Evolutionary conservation across 2,113 vertebrate species (phyloP), one percentile per base, ranked within the genome.

Genomic region (Anoura caudifer): DNA sequence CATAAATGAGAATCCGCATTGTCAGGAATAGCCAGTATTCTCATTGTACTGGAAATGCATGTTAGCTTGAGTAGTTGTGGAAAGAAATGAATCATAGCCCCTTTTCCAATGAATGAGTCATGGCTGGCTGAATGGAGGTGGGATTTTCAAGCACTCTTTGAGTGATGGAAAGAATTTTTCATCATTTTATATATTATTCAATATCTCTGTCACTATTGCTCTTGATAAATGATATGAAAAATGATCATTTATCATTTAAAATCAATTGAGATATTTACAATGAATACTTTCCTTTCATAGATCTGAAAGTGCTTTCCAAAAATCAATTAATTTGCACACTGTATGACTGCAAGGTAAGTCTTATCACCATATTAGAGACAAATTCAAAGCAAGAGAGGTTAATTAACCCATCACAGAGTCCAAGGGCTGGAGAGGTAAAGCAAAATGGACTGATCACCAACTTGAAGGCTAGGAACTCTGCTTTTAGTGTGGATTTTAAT

Each of bases 311-410:
- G 83, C 95, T 96, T 96, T 96, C 41, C 41, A 86, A 93, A 96
- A 97, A 97, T 97, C 97, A 97, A 93, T 97, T 97, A 97, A 97
- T 97, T 97, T 91, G 26, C 47, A 92, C 93, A 97, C 79, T 96
- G 76, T 91, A 75, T 61, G 94, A 92, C 95, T 95, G 47, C 95
- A 93, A 93, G 89, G 63, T 94, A 77, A 94, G 86, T 91, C 88
- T 93, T 96, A 92, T 96, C 59, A 90, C 83, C n/a, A 81, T 95
- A 97, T 97, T 96, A 97, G 96, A 95, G 91, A 97, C 80, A 97
- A 92, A 98, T 97, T 95, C 89, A 97, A 95, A 97, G 89, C 79
- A 91, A 84, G 83, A 47, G 76, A 96, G 80, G 97, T 96, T 97
- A 97, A 98, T 97, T 97, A 97, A 97, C n/a, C 76, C 89, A 90